Evolutionary conservation across 2,113 vertebrate genomes (phyloP), one percentile per base, ranked within the genome.

Genomic region (Progne subis): DNA sequence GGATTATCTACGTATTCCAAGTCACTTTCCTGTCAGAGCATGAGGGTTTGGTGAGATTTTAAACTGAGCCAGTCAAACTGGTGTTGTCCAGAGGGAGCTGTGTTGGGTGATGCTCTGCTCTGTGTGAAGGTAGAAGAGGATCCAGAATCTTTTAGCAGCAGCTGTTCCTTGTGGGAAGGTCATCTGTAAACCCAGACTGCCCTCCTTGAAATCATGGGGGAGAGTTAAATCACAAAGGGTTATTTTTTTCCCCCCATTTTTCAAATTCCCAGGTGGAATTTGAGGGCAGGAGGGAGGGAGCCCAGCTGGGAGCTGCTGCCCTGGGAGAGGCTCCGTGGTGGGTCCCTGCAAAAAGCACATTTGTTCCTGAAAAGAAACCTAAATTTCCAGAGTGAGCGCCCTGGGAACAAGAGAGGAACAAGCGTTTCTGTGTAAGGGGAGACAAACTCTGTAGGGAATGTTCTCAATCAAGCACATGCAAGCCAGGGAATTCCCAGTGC

Each of bases 1-100:
- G 28, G 28, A 49, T 89, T 63, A 52, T 39, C 52, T 23, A 2
- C 0, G 0, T 26, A 5, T 61, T 49, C 44, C 69, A 53, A 23
- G 31, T 57, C 21, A 25, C 11, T 20, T 53, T 56, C 60, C n/a
- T 49, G 39, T 7, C 21, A 37, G 24, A 74, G n/a, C 41, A 52
- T 0, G 0, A 79, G 55, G 41, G 8, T 24, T 82, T 56, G 79
- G 63, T 60, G 71, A 41, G 63, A 9, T 68, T 67, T 78, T 59
- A 31, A 24, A 7, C 46, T 16, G 57, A 47, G 24, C 65, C 39
- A 39, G 23, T 23, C 10, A 9, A 32, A 24, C 41, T 70, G 76
- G 16, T 37, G 2, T 3, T 72, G 67, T 26, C 64, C 1, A 3
- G 60, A 55, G 56, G 52, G 74, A 34, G 39, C 34, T 1, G n/a